Evolutionary conservation across 2,797 vertebrate species (phyloP).

Genomic region (Tadarida brasiliensis): DNA sequence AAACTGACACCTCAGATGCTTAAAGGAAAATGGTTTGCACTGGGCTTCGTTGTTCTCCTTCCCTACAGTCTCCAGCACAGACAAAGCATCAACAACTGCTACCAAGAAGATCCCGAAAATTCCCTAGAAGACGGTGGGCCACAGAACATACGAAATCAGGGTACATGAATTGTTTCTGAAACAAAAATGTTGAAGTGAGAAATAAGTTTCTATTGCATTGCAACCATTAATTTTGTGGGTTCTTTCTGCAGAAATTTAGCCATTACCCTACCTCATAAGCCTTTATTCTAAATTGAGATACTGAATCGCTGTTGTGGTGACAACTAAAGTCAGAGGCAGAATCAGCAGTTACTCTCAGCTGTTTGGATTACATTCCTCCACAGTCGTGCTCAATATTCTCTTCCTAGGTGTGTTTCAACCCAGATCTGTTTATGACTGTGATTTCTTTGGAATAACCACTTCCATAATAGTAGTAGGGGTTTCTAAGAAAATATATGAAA

Average conservation of each 20-base stretch:
- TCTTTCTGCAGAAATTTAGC: background rate
- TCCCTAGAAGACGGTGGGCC: background rate
- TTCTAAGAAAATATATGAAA: conserved; percentile 22
- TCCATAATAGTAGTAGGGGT: background rate
- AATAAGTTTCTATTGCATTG: background rate
- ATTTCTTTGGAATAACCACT: background rate
- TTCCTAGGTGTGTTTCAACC: background rate
- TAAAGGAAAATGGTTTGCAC: background rate
- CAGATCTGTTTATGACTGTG: background rate
- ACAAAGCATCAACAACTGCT: background rate
- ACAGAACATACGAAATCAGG: background rate
- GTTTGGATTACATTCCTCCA: background rate
- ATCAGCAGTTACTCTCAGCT: background rate
- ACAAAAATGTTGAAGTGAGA: conserved; percentile 6
- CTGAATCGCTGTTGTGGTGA: background rate
- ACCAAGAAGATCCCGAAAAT: background rate
- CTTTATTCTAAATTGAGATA: background rate
- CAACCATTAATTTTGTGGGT: background rate
- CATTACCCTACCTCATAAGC: background rate
- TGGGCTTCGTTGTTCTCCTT: background rate
- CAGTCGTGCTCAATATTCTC: background rate
- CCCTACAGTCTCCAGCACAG: background rate
- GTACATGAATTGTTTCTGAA: background rate
- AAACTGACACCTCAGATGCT: background rate
- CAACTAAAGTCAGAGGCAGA: background rate